A percentile compares a stretch with the other conserved stretches of the same genome.
Evolutionary conservation across 1,140 invertebrate species (phyloP).

Genomic region (Callitettix versicolor): DNA sequence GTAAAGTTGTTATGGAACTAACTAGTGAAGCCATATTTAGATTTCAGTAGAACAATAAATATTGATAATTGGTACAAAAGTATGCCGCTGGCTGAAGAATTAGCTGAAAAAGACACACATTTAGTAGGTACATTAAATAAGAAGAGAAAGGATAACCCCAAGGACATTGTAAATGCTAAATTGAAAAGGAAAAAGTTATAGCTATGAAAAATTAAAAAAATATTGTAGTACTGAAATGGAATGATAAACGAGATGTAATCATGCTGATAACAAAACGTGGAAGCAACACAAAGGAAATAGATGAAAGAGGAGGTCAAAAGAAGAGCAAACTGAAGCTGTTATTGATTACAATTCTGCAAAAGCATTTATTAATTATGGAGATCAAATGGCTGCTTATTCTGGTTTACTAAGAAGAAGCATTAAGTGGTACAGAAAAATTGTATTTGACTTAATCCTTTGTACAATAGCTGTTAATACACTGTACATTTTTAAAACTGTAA

Average conservation of each 20-base stretch:
- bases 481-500: neutral
- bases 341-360: neutral
- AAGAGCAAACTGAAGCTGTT: neutral
- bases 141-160: too few species aligned
- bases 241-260: neutral
- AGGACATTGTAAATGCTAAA: too few species aligned
- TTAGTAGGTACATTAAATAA: too few species aligned
- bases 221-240: constrained; percentile 3
- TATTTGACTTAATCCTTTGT: neutral
- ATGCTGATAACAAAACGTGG: neutral
- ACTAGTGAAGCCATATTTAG: too few species aligned
- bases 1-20: too few species aligned
- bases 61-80: too few species aligned
- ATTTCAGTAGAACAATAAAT: too few species aligned
- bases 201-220: neutral
- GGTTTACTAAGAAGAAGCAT: neutral
- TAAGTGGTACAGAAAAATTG: constrained; percentile 4
- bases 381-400: neutral
- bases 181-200: too few species aligned
- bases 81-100: too few species aligned
- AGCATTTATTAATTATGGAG: constrained; percentile 3
- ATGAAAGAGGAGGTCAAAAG: neutral
- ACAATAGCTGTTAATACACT: neutral
- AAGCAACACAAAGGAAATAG: neutral
- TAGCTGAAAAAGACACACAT: too few species aligned